Evolutionary conservation across 2,888 invertebrate species (phyloP), one percentile per base, ranked within the genome.

Genomic region (Eupithecia subfuscata): DNA sequence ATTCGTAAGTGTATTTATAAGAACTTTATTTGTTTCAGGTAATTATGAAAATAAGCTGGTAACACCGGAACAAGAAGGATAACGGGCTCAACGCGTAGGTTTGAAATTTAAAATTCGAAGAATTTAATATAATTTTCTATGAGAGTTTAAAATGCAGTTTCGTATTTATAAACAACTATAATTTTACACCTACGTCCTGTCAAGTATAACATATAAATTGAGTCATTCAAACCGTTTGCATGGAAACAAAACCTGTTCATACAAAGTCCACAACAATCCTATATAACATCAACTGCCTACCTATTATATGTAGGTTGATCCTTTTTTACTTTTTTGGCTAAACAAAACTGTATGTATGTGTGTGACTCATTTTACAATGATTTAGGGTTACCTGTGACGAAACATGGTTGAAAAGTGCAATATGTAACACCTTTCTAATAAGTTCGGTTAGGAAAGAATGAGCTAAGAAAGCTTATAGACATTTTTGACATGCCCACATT

Each of bases 261-360:
- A 60, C 60, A 60, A 60, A 60, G 60, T 60, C 25, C 25, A 60
- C 25, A 25, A 60, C 5, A 56, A 56, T 56, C 56, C 7, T 12
- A 25, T 56, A 56, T 12, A 60, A 25, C 25, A 60, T 25, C 14
- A 60, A 60, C 60, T 60, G 14, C 25, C 60, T 60, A 30, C 37
- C 25, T 67, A 22, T 22, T 16, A 40, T 73, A 73, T 40, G 60
- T 68, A 73, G 40, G 71, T 76, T 71, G 60, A 60, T 25, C 56
- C 30, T 73, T 71, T 68, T 37, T 69, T 68, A 68, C 72, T 73
- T 75, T 77, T 77, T 75, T 75, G 68, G 69, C 75, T 75, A 75
- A 75, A 75, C 77, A 75, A 75, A 69, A 70, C 68, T 40, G 30
- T 63, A 37, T 65, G 60, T 67, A 22, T 52, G 8, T 40, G 18